A percentile compares a stretch with the other conserved stretches of the same genome.
phyloP scores from a whole-genome alignment of 30 jellyfish, hydroid and myxozoan genomes.

The Sanderia malayensis region DNA sequence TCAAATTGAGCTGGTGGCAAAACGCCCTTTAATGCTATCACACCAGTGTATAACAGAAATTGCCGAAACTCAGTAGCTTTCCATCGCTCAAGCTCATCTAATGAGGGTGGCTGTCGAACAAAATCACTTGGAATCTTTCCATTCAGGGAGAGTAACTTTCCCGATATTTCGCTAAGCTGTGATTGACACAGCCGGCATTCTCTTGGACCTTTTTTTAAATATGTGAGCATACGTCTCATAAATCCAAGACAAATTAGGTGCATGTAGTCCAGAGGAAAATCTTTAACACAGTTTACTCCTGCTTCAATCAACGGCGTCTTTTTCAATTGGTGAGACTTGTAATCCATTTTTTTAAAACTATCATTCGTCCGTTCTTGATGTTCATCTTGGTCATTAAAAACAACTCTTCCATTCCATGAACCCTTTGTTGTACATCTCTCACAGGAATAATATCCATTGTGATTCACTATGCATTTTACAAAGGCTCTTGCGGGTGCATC shows the following conservation, averaged over 20 bases:
- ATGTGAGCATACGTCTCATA: slow-evolving; percentile 8
- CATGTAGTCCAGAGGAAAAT: slow-evolving; percentile 45
- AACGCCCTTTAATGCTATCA: slow-evolving; percentile 40
- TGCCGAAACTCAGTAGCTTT: slow-evolving; percentile 73
- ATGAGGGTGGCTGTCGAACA: slow-evolving; percentile 61
- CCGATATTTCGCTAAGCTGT: slow-evolving; percentile 39
- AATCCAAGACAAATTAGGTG: slow-evolving; percentile 41
- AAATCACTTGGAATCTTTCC: slow-evolving; percentile 49
- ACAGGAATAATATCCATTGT: slow-evolving; percentile 52
- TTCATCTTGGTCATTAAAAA: not conserved
- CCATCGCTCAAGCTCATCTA: slow-evolving; percentile 49
- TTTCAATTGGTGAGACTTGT: not conserved
- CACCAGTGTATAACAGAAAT: slow-evolving; percentile 52
- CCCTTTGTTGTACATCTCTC: slow-evolving; percentile 61
- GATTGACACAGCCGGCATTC: slow-evolving; percentile 17
- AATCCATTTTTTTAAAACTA: not conserved
- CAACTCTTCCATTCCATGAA: slow-evolving; percentile 22
- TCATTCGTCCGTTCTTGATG: not conserved
- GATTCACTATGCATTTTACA: slow-evolving; percentile 31
- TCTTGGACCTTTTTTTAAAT: slow-evolving; percentile 13
- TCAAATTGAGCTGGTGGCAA: slow-evolving; percentile 17
- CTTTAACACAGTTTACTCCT: slow-evolving; percentile 4
- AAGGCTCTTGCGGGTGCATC: slow-evolving; percentile 77
- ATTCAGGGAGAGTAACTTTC: slow-evolving; percentile 4
- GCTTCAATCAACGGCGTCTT: slow-evolving; percentile 8